Evolutionary conservation across 2,888 invertebrate species (phyloP).

Genomic region (Limnephilus lunatus): DNA sequence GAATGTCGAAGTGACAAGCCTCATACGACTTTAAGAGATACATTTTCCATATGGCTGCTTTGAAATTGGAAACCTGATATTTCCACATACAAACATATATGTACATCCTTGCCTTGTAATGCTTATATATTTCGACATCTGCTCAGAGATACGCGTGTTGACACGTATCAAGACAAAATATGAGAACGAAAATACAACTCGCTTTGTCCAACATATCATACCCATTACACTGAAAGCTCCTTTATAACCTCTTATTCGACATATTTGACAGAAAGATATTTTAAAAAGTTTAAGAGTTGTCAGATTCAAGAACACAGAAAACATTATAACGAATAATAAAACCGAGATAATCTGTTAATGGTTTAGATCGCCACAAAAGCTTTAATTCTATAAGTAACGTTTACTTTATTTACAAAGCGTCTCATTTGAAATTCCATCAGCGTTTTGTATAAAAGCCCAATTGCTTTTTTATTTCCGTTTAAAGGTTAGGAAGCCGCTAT

Average conservation of each 20-base stretch:
- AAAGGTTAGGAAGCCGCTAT: background rate
- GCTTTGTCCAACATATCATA: background rate
- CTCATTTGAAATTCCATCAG: background rate
- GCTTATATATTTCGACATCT: constrained; percentile 20
- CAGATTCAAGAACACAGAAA: no score
- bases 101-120: background rate
- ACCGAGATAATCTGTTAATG: background rate
- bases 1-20: constrained; percentile 57
- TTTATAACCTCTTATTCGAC: background rate
- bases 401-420: background rate
- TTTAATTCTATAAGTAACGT: background rate
- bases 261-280: no score
- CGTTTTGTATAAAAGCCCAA: background rate
- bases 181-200: background rate
- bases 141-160: background rate
- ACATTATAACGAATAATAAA: no score
- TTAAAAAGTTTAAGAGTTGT: no score
- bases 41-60: constrained; percentile 56
- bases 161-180: background rate
- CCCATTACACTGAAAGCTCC: background rate
- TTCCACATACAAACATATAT: constrained; percentile 28
- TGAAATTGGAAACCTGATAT: constrained; percentile 58
- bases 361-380: background rate
- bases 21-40: constrained; percentile 47
- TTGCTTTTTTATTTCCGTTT: background rate